These are phyloP conservation scores for Danionella cerebrum DNA, from an alignment of 2,113 vertebrate genomes.

Conservation along the genomic window DNA sequence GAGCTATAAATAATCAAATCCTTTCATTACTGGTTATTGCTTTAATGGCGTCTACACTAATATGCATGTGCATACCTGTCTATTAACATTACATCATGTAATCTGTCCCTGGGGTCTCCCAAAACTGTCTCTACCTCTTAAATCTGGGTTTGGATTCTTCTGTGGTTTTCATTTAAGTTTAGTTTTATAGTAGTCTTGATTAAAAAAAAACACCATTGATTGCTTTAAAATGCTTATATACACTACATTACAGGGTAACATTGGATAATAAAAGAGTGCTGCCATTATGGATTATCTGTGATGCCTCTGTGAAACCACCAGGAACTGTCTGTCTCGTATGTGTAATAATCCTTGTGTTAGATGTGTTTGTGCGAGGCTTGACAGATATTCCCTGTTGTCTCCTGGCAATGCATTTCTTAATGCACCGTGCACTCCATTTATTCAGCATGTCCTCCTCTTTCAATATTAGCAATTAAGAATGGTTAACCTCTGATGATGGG, in stretches of 20 bases:
- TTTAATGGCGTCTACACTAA: too few relatives aligned
- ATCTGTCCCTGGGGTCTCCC: too few relatives aligned
- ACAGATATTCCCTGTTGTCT: background rate
- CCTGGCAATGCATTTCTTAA: background rate
- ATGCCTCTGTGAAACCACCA: background rate
- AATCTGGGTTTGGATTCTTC: too few relatives aligned
- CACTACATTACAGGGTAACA: background rate
- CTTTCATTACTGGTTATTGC: too few relatives aligned
- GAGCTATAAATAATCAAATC: too few relatives aligned
- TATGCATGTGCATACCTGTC: too few relatives aligned
- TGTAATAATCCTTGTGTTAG: background rate
- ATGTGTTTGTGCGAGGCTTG: constrained; percentile 17
- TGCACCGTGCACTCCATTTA: background rate
- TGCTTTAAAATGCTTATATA: background rate
- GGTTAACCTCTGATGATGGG: background rate
- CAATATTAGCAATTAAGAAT: constrained; percentile 1
- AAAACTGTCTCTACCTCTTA: too few relatives aligned
- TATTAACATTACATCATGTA: too few relatives aligned
- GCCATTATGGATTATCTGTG: constrained; percentile 4
- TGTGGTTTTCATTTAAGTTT: too few relatives aligned
- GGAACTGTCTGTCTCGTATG: background rate
- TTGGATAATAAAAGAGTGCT: background rate
- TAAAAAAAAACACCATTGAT: background rate
- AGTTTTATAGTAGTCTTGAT: too few relatives aligned
- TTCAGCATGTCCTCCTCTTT: constrained; percentile 7